Evolutionary conservation across 1,140 invertebrate genomes (phyloP), one percentile per base, ranked within the genome.

Genomic region (Ostrea edulis): DNA sequence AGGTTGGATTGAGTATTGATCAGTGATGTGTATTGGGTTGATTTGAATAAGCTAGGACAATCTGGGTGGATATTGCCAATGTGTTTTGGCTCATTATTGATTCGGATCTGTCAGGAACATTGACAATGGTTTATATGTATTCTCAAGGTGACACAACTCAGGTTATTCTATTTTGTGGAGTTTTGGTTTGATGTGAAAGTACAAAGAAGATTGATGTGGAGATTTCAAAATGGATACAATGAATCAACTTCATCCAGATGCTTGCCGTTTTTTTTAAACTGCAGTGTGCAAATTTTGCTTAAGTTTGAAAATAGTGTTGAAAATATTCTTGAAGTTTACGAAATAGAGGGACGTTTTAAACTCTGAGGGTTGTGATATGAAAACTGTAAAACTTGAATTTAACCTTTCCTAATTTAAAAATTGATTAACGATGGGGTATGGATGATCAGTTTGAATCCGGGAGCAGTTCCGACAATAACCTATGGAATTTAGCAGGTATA

Each of bases 401-500:
- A 8, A 77, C 14, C 25, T 17, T 29, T 77, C 25, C n/a, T 71
- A 71, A 71, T 12, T 71, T 68, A 68, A n/a, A 44, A 71, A 20
- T 12, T 77, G 29, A 12, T 77, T 77, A 29, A 77, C 25, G 29
- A 77, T 77, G 68, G 68, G 29, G 68, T 77, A 77, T 77, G 68
- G 68, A 77, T 77, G 68, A 77, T 77, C 68, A 77, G 25, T 77
- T 77, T 29, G 68, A 77, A 3, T 77, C 68, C 7, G 68, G 68
- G 29, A 77, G 68, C 29, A 77, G 29, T 77, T 25, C 68, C 12
- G 68, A 77, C 68, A 77, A 35, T 77, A 77, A 12, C 29, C 14
- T 77, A 77, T 77, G 68, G 68, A 77, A 77, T 25, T 25, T 77
- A 77, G 68, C 68, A 77, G 68, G 68, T 77, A 77, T 25, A 35